Evolutionary conservation across 2,797 vertebrate species (phyloP).

Genomic region (Arrhamphus sclerolepis): DNA sequence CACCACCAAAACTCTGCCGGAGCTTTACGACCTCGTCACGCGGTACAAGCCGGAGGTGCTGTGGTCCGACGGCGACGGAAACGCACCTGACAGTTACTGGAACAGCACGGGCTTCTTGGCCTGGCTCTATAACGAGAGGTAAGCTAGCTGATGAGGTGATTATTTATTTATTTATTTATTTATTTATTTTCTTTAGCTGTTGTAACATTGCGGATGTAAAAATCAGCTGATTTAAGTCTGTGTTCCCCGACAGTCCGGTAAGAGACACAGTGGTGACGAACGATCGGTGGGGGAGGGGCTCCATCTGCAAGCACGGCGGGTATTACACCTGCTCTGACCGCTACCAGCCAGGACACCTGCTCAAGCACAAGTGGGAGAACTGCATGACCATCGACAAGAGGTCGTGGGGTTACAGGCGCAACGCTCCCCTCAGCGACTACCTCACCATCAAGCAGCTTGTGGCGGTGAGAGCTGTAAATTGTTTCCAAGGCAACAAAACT

Average conservation of each 20-base stretch:
- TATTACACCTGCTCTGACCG: slow-evolving; percentile 93
- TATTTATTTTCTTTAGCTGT: neutral
- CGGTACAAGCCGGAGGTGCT: slow-evolving; percentile 91
- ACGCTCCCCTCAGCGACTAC: slow-evolving; percentile 86
- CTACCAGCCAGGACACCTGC: slow-evolving; percentile 90
- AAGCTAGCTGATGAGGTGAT: neutral
- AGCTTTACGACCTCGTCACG: slow-evolving; percentile 89
- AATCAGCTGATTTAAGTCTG: neutral
- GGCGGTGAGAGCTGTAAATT: slow-evolving; percentile 75
- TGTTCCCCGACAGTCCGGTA: slow-evolving; percentile 85
- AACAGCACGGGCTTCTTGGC: slow-evolving; percentile 96
- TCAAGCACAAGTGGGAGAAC: slow-evolving; percentile 96
- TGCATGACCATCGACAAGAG: slow-evolving; percentile 92
- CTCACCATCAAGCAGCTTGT: slow-evolving; percentile 86
- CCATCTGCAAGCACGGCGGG: slow-evolving; percentile 90
- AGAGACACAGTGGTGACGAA: slow-evolving; percentile 92
- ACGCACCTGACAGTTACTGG: slow-evolving; percentile 91
- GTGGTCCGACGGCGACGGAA: slow-evolving; percentile 93
- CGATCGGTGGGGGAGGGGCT: slow-evolving; percentile 90
- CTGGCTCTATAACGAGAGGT: slow-evolving; percentile 97
- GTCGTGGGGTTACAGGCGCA: slow-evolving; percentile 93
- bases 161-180: too few species aligned
- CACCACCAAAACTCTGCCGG: slow-evolving; percentile 86
- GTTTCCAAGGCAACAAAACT: too few species aligned
- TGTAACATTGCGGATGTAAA: neutral